phyloP scores from a whole-genome alignment of 2,797 vertebrate genomes.

The Cryptoblepharus egeriae region DNA sequence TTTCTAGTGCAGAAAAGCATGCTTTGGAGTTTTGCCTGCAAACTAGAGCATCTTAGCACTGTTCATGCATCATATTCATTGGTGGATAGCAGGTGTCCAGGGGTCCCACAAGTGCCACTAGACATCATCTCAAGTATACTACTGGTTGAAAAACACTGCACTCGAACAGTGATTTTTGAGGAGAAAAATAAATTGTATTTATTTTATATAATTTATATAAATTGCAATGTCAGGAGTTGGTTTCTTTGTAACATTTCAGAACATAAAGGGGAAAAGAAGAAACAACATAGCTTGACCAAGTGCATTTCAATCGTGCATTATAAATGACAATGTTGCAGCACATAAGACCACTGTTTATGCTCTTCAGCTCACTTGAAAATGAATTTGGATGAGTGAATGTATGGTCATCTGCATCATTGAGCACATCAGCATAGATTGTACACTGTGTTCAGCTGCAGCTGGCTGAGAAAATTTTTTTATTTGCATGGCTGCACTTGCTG shows the following conservation, averaged over 20 bases:
- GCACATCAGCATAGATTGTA: not conserved
- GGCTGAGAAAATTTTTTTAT: conserved; percentile 4
- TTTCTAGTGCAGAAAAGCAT: too few relatives aligned
- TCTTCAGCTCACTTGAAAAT: conserved; percentile 3
- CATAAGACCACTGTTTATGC: not conserved
- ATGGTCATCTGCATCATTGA: not conserved
- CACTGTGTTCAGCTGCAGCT: not conserved
- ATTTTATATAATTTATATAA: not conserved
- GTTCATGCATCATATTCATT: too few relatives aligned
- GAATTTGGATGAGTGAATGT: not conserved
- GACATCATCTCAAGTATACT: too few relatives aligned
- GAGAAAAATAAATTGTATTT: too few relatives aligned
- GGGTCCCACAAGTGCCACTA: too few relatives aligned
- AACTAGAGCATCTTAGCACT: too few relatives aligned
- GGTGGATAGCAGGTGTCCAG: too few relatives aligned
- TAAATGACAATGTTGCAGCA: not conserved
- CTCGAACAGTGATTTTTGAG: too few relatives aligned
- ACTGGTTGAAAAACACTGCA: too few relatives aligned
- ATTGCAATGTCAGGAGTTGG: not conserved
- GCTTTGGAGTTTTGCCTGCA: too few relatives aligned
- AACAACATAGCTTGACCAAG: not conserved
- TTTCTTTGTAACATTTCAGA: not conserved
- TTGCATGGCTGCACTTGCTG: conserved; percentile 9
- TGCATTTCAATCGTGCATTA: not conserved
- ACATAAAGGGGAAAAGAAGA: not conserved